Conservation (phyloP, 92 coral and sea anemone genomes). For the Parazoanthus atlanticus region DNA sequence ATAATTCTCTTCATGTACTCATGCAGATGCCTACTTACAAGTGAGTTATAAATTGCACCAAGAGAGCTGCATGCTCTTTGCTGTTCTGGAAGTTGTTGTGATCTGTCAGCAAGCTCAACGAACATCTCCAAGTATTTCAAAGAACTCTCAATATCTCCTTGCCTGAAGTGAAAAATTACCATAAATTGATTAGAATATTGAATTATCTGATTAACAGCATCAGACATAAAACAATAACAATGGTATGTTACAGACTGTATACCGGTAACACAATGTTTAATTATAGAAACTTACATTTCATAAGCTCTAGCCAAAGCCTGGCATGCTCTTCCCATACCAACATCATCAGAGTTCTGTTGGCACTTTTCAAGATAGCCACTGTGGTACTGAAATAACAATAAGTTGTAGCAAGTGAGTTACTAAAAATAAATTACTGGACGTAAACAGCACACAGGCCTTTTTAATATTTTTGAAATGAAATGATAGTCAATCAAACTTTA, state of each 20-base stretch:
- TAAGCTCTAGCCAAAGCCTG: slow-evolving; percentile 95
- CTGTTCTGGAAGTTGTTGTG: slow-evolving; percentile 88
- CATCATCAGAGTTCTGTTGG: slow-evolving; percentile 85
- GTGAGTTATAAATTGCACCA: slow-evolving; percentile 93
- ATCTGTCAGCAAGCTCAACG: slow-evolving; percentile 95
- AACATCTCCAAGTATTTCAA: slow-evolving; percentile 95
- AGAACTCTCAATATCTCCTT: slow-evolving; percentile 94
- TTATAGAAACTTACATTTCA: slow-evolving; percentile 74
- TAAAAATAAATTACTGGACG: too few relatives aligned
- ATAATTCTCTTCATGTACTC: background rate
- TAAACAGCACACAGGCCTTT: too few relatives aligned
- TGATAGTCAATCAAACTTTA: background rate
- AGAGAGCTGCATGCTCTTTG: slow-evolving; percentile 94
- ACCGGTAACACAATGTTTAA: background rate
- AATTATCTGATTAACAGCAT: background rate
- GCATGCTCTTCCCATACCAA: slow-evolving; percentile 98
- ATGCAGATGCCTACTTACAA: slow-evolving; percentile 77
- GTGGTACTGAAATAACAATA: slow-evolving; percentile 78
- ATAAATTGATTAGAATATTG: background rate
- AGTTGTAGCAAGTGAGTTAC: background rate
- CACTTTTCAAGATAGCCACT: slow-evolving; percentile 92
- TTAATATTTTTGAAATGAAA: background rate
- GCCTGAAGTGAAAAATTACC: slow-evolving; percentile 57
- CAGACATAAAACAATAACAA: background rate
- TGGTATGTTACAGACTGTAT: too few relatives aligned